phyloP scores from a whole-genome alignment of 2,888 invertebrate species.

The Amphipyra tragopoginis region DNA sequence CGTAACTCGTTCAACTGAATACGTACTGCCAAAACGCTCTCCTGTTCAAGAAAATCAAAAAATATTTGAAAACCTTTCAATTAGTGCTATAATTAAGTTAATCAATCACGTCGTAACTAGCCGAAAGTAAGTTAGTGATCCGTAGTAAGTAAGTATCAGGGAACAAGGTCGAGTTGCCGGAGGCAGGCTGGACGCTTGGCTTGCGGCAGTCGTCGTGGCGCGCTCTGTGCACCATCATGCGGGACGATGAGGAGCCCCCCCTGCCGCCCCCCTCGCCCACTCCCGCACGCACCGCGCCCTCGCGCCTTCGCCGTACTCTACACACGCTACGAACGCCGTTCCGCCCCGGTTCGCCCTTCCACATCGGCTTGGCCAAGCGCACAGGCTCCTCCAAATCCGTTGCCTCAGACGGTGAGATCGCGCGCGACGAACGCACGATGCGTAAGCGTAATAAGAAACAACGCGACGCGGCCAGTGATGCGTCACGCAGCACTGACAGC shows the following conservation, averaged over 20 bases:
- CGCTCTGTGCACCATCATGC: constrained; percentile 78
- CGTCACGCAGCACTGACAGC: constrained; percentile 79
- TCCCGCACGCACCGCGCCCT: constrained; percentile 69
- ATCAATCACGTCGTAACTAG: constrained; percentile 58
- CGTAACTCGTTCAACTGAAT: constrained; percentile 21
- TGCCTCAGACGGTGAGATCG: constrained; percentile 86
- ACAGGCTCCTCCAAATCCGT: constrained; percentile 82
- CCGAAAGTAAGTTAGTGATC: constrained; percentile 78
- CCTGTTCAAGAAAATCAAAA: background rate
- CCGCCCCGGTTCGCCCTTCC: constrained; percentile 88
- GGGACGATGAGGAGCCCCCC: constrained; percentile 78
- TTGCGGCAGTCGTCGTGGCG: constrained; percentile 76
- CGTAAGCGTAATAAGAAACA: constrained; percentile 87
- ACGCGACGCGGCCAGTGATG: constrained; percentile 78
- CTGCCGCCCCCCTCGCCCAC: constrained; percentile 71
- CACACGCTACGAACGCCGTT: constrained; percentile 87
- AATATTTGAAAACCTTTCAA: constrained; percentile 25
- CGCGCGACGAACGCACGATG: constrained; percentile 87
- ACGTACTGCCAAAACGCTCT: constrained; percentile 30
- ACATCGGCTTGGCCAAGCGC: constrained; percentile 85
- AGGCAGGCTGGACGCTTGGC: constrained; percentile 54
- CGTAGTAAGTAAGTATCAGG: constrained; percentile 67
- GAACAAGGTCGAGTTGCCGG: constrained; percentile 72
- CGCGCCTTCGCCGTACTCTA: constrained; percentile 86
- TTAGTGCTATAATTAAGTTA: constrained; percentile 59